Base-by-base conservation (phyloP, 2,888 invertebrate species). In the Cephus sareptanus region DNA sequence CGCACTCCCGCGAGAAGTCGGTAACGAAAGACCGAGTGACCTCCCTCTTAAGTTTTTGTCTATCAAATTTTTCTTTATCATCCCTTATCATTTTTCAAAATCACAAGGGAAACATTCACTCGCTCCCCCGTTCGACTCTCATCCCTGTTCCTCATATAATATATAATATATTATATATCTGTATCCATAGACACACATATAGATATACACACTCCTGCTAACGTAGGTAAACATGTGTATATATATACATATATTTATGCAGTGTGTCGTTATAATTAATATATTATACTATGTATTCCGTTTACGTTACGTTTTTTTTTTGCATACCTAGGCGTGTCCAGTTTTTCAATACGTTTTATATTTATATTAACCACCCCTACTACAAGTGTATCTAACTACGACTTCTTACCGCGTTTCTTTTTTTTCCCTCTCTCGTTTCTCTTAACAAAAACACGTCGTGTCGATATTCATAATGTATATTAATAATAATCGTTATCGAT, bases 261-360 rank as follows among this genome's bases (percentile, higher is more conserved):
- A 75, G 37, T 15, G 30, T 68, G 15, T 56, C 81, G 81, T 86
- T 84, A 85, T 83, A 85, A 85, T 87, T 84, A 84, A 86, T 87
- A 85, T 85, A 86, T 84, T 86, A 85, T 88, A 85, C 87, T 88
- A 87, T 88, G 82, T 82, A 78, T 83, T 82, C 81, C 79, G 81
- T 78, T 74, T 84, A 84, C 79, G 79, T 84, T 83, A 83, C 79
- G 81, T 40, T 40, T 40, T 40, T 35, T 35, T 40, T 81, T 82
- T 37, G 79, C 80, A 80, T 83, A 83, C 78, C 83, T 85, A 85
- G 83, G 82, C 83, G 83, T 81, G 79, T 83, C 81, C 78, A 78
- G 76, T 81, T 79, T 78, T 76, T 83, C 80, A 79, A 83, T 81
- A 83, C 80, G 82, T 84, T 82, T 79, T 83, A 81, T 81, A 79